Evolutionary conservation across 2,797 vertebrate species (phyloP), one percentile per base, ranked within the genome.

Genomic region (Buceros bicornis): DNA sequence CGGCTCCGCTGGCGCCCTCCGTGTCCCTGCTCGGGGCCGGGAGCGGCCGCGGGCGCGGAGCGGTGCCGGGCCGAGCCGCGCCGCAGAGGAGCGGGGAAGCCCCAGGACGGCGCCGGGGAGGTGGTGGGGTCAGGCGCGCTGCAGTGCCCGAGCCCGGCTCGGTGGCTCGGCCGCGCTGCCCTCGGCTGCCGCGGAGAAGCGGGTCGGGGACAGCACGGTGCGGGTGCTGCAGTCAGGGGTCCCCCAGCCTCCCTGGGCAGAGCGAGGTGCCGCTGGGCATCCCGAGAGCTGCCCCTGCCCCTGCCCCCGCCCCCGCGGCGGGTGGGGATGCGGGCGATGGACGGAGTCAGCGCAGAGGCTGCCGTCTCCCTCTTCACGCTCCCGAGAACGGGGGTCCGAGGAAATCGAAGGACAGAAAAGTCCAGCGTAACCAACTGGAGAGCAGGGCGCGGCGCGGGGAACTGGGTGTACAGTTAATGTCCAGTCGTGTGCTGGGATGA

Each of bases 311-410:
- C 37, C 37, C 37, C 9, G 37, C 37, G 12, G 37, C 37, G 37
- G 12, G 37, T 12, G 37, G 12, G 37, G 9, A 9, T 40, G 37
- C 12, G 37, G 37, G 37, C 37, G 37, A 40, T 40, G 37, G 35
- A 1, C 29, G 9, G 31, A 4, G 0, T 1, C 2, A 3, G 2
- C 2, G 29, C 19, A 7, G 25, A 3, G 3, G 0, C 7, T 15
- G 48, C 31, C 3, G 2, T 1, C 13, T 17, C 17, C 19, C 8
- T 48, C 26, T 11, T 22, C 0, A 1, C 10, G 20, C 57, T 10
- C 0, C 25, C 6, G 8, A 31, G 37, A 51, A 4, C n/a, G 5
- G 24, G 25, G n/a, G 24, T 12, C n/a, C 6, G 2, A 1, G 25
- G 8, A 13, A 17, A 20, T 5, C n/a, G 4, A 31, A 47, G 58